Evolutionary conservation across 2,113 vertebrate genomes (phyloP), one percentile per base, ranked within the genome.

Genomic region (Syngnathus floridae): DNA sequence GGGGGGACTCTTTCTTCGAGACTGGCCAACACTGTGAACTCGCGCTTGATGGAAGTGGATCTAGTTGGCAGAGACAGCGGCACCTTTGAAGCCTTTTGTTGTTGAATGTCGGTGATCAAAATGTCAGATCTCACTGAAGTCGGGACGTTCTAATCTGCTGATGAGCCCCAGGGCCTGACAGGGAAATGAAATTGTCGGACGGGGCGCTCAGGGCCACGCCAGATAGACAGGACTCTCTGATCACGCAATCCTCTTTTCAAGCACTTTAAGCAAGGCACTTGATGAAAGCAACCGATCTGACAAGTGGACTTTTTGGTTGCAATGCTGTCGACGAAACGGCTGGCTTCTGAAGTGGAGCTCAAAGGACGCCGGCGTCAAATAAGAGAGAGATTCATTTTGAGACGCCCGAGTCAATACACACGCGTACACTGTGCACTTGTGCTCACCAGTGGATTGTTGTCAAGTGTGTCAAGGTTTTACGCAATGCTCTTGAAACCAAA

Each of bases 111-210:
- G 63, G 45, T 36, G 31, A 55, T 69, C 73, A 82, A 73, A 82
- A 52, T 9, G 35, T 63, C 66, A 73, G 38, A 73, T 80, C 67
- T 81, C 38, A 59, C 66, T 48, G 37, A 72, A 81, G 74, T 83
- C 60, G 16, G 72, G 66, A 78, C 65, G 76, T 75, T 80, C 77
- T 75, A 80, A 82, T 62, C 41, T 40, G 35, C 64, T n/a, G 46
- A 62, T 68, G 62, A 80, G 74, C 74, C 37, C 19, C 67, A 69
- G 66, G 67, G 74, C 66, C 66, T 75, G 72, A 79, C 70, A 69
- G 70, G n/a, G 48, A 81, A 70, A 63, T 56, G 68, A 64, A 80
- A 79, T 76, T 58, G 74, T 57, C 48, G 72, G 73, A 72, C 66
- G 60, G 54, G 59, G 65, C 45, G 63, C 65, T 74, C 56, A 54